Base-by-base conservation (phyloP, 2,113 vertebrate genomes). In the Microcebus lehilahytsara region DNA sequence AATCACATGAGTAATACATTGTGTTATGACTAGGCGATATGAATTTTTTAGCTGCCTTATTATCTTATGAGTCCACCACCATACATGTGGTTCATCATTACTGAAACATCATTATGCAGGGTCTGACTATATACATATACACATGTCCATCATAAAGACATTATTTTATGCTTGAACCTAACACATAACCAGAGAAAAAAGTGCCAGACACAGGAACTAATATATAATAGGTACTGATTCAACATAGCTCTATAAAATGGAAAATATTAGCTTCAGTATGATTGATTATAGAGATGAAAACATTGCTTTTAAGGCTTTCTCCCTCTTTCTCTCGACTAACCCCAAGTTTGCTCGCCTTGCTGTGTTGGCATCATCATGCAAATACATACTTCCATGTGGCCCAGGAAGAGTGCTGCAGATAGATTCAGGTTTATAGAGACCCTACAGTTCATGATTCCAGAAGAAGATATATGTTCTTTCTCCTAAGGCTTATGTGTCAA, bases 91-190 rank as follows among this genome's bases (percentile, higher is more conserved):
- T 72, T 72, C 37, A 40, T 72, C 69, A 40, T 27, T 46, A 74
- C 12, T 16, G 12, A 74, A 74, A 74, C 7, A 40, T 42, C 40
- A 74, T 74, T 74, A 42, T 74, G 40, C 23, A 42, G 40, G 23
- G 40, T 23, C 6, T 42, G 12, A 46, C 56, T 58, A 42, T 8
- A 85, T 49, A 49, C 23, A 37, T 27, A 22, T 13, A n/a, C 16
- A 25, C 23, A 58, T 25, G n/a, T 42, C 9, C 9, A 20, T 58
- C 8, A 4, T 25, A 66, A 17, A 25, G n/a, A 11, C 16, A 40
- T 17, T 80, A 72, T 93, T 95, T 95, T 60, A 37, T 90, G 14
- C 49, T 74, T 87, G 51, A 93, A n/a, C 8, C 14, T 53, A 81
- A 78, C 16, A 95, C 32, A 34, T 71, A 85, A 58, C 49, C 27